Evolutionary conservation across 2,888 invertebrate species (phyloP), one percentile per base, ranked within the genome.

Genomic region (Ichneumon xanthorius): DNA sequence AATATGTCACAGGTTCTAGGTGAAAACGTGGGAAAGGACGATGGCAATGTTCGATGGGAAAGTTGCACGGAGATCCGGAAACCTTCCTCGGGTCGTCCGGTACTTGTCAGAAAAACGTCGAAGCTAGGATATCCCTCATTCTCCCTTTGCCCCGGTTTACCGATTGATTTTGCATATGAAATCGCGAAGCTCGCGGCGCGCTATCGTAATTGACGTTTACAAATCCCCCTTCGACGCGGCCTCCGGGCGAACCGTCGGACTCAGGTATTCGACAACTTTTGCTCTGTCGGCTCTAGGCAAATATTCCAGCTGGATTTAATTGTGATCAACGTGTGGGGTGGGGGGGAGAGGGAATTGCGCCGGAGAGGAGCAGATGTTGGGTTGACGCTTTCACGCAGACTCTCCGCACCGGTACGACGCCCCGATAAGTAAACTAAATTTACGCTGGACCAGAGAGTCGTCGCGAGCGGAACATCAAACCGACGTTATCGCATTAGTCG

Each of bases 401-500:
- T 68, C 22, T 48, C 14, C 14, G 50, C 55, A 88, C 79, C 83
- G 61, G 85, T 87, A 83, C 82, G 90, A 90, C 91, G 91, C 91
- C 89, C 88, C 90, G 87, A 90, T 91, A 90, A 92, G 90, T 92
- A 92, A 93, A 93, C 91, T 90, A 85, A 91, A 92, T 92, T 92
- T 90, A 88, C 86, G 67, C 53, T 58, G 71, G 61, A 73, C 53
- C 30, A 45, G 77, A 85, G 63, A 55, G 53, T 55, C 53, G 45
- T 48, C 45, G 45, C 45, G 45, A 48, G 67, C 72, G 67, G 76
- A 50, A 55, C 77, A 67, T 77, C 71, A 30, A 75, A 79, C 53
- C 65, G 63, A 73, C 85, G 76, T 85, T 80, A 82, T 85, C 82
- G 72, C 50, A 68, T 82, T 85, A 82, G 67, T 82, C 33, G 70